Conservation (phyloP, 1,140 invertebrate genomes). For the Neodiprion virginianus region DNA sequence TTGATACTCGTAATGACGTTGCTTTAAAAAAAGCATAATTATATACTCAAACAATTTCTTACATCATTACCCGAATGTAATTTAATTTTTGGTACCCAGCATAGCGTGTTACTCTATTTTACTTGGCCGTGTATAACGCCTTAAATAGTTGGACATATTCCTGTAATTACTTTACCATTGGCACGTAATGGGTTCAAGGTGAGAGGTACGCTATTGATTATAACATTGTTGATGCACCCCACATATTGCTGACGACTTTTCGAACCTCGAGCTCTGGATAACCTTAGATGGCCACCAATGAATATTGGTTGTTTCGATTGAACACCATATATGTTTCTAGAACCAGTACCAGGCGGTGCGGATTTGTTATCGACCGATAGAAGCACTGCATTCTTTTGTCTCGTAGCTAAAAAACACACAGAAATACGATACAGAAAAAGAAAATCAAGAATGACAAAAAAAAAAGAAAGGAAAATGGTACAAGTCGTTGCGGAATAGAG, state of each 20-base stretch:
- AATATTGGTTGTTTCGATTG: slow-evolving; percentile 87
- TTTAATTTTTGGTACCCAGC: slow-evolving; percentile 4
- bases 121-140: neutral
- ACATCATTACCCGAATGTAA: neutral
- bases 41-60: no score
- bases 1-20: no score
- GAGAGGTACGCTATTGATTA: slow-evolving; percentile 68
- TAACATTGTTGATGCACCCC: slow-evolving; percentile 81
- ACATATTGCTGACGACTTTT: slow-evolving; percentile 73
- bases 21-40: no score
- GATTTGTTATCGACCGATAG: slow-evolving; percentile 81
- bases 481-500: slow-evolving; percentile 32
- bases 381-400: slow-evolving; percentile 83
- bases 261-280: slow-evolving; percentile 65
- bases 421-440: slow-evolving; percentile 4
- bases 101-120: neutral
- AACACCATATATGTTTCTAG: slow-evolving; percentile 69
- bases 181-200: slow-evolving; percentile 68
- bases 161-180: slow-evolving; percentile 72
- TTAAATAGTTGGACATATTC: slow-evolving; percentile 77
- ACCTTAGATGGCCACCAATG: slow-evolving; percentile 83
- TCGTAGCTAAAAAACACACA: slow-evolving; percentile 72
- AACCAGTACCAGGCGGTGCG: slow-evolving; percentile 71
- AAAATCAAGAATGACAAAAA: slow-evolving; percentile 45
- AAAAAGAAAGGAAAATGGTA: slow-evolving; percentile 22